These are phyloP conservation scores for Drosophila lacteicornis DNA, from an alignment of 1,140 invertebrate species.

Conservation along the genomic window DNA sequence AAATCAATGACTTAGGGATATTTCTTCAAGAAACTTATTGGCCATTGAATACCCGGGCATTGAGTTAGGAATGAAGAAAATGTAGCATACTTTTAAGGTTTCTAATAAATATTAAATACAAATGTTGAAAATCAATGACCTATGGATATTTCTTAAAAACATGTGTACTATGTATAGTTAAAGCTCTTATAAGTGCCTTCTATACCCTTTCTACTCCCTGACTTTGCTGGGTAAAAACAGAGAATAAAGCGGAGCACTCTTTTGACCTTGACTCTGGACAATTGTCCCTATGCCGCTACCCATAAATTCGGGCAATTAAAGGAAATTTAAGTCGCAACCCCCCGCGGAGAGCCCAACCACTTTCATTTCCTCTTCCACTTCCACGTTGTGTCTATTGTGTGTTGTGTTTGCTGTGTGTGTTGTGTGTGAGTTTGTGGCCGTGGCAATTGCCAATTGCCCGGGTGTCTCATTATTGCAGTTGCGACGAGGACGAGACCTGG, in stretches of 20 bases:
- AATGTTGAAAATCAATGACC: no score
- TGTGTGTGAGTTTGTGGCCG: conserved; percentile 15
- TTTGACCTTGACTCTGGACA: conserved; percentile 25
- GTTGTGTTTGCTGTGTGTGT: conserved; percentile 1
- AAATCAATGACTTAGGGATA: no score
- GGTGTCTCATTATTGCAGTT: conserved; percentile 66
- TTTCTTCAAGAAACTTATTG: no score
- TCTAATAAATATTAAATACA: no score
- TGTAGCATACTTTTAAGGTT: no score
- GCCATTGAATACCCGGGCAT: no score
- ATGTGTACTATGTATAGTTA: no score
- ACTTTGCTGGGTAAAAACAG: neutral
- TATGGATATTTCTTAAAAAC: no score
- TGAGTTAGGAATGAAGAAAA: no score
- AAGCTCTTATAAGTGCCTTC: no score
- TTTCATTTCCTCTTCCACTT: neutral
- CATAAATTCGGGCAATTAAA: conserved; percentile 79
- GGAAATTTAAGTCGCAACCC: conserved; percentile 50
- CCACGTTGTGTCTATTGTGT: neutral
- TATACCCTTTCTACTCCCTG: neutral
- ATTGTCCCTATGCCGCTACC: conserved; percentile 50
- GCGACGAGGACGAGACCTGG: conserved; percentile 23
- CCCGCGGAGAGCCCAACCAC: conserved; percentile 6
- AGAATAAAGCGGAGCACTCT: conserved; percentile 6
- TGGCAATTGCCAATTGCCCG: conserved; percentile 57